phyloP scores from a whole-genome alignment of 2,888 invertebrate species.

The Drosophila vallismaia region DNA sequence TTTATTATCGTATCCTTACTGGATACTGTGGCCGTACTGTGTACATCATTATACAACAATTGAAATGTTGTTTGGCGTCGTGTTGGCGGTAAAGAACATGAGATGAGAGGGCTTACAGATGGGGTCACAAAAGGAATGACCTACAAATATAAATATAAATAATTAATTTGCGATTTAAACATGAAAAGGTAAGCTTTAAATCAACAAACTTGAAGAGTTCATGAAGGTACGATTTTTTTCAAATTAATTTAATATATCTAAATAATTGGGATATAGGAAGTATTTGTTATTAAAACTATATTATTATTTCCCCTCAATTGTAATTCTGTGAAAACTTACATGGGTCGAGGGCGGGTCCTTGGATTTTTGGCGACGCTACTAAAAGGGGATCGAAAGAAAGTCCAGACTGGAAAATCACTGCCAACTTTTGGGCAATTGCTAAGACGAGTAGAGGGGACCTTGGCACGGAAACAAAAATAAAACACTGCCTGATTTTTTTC shows the following conservation, averaged over 20 bases:
- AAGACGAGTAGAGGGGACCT: conserved; percentile 31
- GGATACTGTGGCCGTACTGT: conserved; percentile 59
- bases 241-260: no score
- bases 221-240: no score
- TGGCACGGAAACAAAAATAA: conserved; percentile 55
- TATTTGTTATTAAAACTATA: not conserved
- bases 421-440: conserved; percentile 54
- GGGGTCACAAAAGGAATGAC: conserved; percentile 6
- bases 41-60: conserved; percentile 80
- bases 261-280: no score
- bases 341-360: conserved; percentile 41
- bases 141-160: not conserved
- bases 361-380: conserved; percentile 43
- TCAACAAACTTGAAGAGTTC: no score
- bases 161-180: not conserved
- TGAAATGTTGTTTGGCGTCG: conserved; percentile 75
- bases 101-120: conserved; percentile 29
- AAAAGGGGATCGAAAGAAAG: conserved; percentile 4
- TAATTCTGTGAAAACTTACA: conserved; percentile 1
- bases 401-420: conserved; percentile 64
- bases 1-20: conserved; percentile 72
- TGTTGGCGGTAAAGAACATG: conserved; percentile 72
- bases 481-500: conserved; percentile 63
- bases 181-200: no score
- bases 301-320: not conserved